Conservation (phyloP, 1,140 invertebrate genomes). For the Zaprionus vittiger region DNA sequence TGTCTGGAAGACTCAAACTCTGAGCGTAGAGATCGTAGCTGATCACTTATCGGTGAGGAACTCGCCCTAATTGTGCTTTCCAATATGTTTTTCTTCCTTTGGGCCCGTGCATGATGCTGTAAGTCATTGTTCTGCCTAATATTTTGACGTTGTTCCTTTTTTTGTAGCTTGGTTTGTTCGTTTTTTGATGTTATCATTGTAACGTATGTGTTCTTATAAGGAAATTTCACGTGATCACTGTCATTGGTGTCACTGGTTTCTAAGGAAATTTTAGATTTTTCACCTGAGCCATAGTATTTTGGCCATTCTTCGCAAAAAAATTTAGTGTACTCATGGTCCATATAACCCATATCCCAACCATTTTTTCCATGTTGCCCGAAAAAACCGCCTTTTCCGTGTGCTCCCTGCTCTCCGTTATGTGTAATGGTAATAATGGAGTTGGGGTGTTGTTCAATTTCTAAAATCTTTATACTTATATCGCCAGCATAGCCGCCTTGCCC, state of each 20-base stretch:
- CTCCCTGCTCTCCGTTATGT: not conserved
- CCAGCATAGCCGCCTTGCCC: slow-evolving; percentile 18
- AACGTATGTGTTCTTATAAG: not conserved
- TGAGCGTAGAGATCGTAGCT: not conserved
- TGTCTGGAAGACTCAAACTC: not conserved
- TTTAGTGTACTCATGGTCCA: slow-evolving; percentile 1
- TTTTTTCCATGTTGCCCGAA: slow-evolving; percentile 16
- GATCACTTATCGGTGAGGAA: not conserved
- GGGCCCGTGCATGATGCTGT: slow-evolving; percentile 7
- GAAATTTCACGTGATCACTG: not conserved
- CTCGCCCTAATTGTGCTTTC: not conserved
- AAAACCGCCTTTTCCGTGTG: slow-evolving; percentile 10
- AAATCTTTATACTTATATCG: slow-evolving; percentile 2
- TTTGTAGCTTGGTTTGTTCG: slow-evolving; percentile 1
- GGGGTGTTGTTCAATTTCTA: not conserved
- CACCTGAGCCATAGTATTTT: slow-evolving; percentile 1
- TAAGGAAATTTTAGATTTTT: slow-evolving; percentile 7
- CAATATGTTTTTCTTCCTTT: not conserved
- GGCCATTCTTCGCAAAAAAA: slow-evolving; percentile 1
- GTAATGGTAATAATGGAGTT: not conserved
- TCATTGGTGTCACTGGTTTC: not conserved
- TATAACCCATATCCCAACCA: slow-evolving; percentile 24
- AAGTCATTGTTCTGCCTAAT: slow-evolving; percentile 2
- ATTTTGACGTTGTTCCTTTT: slow-evolving; percentile 9
- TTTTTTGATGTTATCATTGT: not conserved